These are phyloP conservation scores for Willisornis vidua DNA, from an alignment of 2,113 vertebrate genomes.

Conservation along the genomic window DNA sequence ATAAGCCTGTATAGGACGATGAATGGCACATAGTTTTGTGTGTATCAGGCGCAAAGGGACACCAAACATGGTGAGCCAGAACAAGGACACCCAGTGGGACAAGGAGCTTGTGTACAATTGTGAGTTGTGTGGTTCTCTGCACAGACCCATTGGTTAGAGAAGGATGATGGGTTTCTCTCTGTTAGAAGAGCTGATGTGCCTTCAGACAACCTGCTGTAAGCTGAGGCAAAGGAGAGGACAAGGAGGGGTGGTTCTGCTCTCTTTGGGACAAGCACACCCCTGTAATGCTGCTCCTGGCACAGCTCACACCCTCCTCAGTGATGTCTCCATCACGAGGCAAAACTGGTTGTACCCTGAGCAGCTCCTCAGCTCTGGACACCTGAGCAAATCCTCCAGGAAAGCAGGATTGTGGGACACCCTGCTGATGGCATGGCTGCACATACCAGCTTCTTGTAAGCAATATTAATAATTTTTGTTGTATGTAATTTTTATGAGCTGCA, in stretches of 20 bases:
- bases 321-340: not conserved
- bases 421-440: not conserved
- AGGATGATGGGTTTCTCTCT: not conserved
- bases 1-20: not conserved
- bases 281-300: not conserved
- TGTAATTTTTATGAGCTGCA: not conserved
- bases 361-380: not conserved
- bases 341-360: not conserved
- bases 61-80: not conserved
- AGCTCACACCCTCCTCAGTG: not conserved
- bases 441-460: not conserved
- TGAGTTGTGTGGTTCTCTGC: not conserved
- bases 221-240: not conserved
- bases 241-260: not conserved
- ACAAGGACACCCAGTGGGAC: not conserved
- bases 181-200: not conserved
- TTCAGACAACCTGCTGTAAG: not conserved
- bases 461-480: not conserved
- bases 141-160: not conserved
- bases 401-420: rapidly evolving
- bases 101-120: not conserved
- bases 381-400: not conserved
- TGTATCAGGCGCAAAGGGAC: not conserved
- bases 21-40: not conserved
- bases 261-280: not conserved